Evolutionary conservation across 1,140 invertebrate genomes (phyloP).

Genomic region (Lepidostoma basale): DNA sequence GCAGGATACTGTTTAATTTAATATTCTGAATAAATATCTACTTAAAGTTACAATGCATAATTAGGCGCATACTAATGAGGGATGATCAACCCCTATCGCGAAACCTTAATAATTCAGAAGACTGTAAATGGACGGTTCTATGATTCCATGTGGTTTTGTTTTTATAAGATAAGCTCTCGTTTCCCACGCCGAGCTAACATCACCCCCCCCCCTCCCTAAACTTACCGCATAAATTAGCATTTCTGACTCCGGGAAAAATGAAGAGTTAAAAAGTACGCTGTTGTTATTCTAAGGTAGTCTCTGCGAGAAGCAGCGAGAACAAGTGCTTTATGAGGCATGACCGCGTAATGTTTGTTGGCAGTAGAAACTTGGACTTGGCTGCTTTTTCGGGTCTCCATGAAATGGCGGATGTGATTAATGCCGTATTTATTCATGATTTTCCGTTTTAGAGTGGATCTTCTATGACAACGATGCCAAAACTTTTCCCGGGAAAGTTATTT

Average conservation of each 20-base stretch:
- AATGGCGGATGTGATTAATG: conserved; percentile 43
- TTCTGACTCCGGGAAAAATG: conserved; percentile 30
- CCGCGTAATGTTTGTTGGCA: conserved; percentile 29
- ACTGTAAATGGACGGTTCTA: not conserved
- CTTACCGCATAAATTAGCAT: conserved; percentile 33
- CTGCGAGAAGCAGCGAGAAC: conserved; percentile 23
- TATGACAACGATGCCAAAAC: not conserved
- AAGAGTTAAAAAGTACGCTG: conserved; percentile 31
- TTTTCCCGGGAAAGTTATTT: too few relatives aligned
- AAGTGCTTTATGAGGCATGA: conserved; percentile 41
- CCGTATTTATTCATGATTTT: conserved; percentile 44
- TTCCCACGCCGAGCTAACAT: conserved; percentile 21
- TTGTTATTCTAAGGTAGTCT: conserved; percentile 30
- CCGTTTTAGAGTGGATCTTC: conserved; percentile 14
- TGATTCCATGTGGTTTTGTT: conserved; percentile 7
- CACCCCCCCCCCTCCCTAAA: conserved; percentile 7
- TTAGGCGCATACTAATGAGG: too few relatives aligned
- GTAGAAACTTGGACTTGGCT: conserved; percentile 11
- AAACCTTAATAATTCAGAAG: too few relatives aligned
- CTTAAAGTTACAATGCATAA: too few relatives aligned
- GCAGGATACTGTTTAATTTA: too few relatives aligned
- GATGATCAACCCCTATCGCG: too few relatives aligned
- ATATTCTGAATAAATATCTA: too few relatives aligned
- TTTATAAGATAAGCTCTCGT: not conserved
- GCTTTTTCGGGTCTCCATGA: conserved; percentile 9